Conservation (phyloP, 2,888 invertebrate species). For the Shargacucullia verbasci region DNA sequence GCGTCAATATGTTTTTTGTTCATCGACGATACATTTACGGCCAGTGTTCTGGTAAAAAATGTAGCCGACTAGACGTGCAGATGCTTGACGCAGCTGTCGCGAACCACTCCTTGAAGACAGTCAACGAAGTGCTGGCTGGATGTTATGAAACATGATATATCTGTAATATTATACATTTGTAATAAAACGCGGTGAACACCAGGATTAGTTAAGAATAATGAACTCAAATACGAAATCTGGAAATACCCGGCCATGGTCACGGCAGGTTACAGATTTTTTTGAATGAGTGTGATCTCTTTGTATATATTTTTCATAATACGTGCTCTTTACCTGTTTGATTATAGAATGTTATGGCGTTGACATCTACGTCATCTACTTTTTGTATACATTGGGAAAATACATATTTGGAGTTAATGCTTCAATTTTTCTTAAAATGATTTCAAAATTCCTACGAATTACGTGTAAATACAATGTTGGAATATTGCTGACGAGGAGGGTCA, state of each 20-base stretch:
- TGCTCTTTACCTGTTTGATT: conserved; percentile 39
- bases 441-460: conserved; percentile 65
- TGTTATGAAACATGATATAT: not conserved
- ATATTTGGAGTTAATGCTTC: conserved; percentile 44
- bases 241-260: too few relatives aligned
- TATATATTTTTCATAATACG: conserved; percentile 15
- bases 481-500: conserved; percentile 38
- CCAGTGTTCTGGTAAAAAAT: conserved; percentile 38
- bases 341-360: conserved; percentile 46
- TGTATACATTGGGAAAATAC: conserved; percentile 39
- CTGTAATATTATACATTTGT: not conserved
- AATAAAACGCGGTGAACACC: not conserved
- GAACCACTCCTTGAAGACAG: not conserved
- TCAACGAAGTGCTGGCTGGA: conserved; percentile 18
- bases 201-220: not conserved
- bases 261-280: not conserved
- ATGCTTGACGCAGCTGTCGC: conserved; percentile 3
- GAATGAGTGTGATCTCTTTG: conserved; percentile 20
- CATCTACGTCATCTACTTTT: conserved; percentile 36
- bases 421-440: conserved; percentile 62
- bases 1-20: conserved; percentile 40
- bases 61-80: too few relatives aligned
- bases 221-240: not conserved
- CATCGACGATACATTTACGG: conserved; percentile 31
- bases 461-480: conserved; percentile 31